Conservation (phyloP, 2,888 invertebrate genomes). For the Stenchaetothrips biformis region DNA sequence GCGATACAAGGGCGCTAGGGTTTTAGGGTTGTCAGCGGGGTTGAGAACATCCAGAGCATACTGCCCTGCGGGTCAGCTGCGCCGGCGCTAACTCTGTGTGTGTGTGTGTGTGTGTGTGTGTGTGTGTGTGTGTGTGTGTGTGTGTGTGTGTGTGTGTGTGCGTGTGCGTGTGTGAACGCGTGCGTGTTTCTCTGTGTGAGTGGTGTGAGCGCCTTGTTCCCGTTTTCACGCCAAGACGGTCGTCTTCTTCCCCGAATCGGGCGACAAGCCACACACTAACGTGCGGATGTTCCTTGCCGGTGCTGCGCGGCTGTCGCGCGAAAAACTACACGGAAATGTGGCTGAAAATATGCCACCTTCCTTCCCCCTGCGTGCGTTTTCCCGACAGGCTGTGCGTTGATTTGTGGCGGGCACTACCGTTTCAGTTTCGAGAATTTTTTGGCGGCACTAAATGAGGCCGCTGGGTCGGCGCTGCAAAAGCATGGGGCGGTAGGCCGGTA, state of each 20-base stretch:
- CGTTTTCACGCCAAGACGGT: background rate
- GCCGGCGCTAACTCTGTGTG: background rate
- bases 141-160: background rate
- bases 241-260: background rate
- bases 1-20: background rate
- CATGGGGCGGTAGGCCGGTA: no score
- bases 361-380: no score
- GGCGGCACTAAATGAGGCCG: no score
- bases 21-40: conserved; percentile 8
- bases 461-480: no score
- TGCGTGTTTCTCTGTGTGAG: no score
- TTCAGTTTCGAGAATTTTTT: no score
- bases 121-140: no score
- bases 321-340: background rate
- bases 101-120: no score
- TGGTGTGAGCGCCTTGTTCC: background rate
- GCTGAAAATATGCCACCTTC: background rate
- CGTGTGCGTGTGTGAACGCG: background rate
- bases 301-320: background rate
- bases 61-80: background rate
- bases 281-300: background rate
- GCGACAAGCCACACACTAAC: background rate
- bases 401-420: no score
- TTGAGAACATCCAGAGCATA: background rate
- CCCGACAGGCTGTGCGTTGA: no score